Conservation (phyloP, 2,113 vertebrate species). For the Oplegnathus fasciatus region DNA sequence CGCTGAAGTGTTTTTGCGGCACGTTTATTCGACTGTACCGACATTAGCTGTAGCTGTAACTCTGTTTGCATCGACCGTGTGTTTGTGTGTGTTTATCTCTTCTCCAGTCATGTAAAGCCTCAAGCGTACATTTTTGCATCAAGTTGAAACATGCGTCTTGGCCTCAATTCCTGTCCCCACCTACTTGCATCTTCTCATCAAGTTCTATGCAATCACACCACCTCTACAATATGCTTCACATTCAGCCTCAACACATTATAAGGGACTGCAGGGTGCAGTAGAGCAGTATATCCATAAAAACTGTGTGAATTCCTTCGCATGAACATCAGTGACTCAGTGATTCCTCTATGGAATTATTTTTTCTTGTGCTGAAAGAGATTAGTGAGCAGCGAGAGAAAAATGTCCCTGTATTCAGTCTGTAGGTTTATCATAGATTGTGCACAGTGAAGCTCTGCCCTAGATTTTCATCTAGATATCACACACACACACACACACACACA, state of each 20-base stretch:
- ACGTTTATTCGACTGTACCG: no score
- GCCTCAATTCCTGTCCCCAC: background rate
- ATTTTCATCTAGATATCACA: constrained; percentile 9
- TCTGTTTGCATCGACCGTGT: background rate
- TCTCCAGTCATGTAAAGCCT: background rate
- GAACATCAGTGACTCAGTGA: constrained; percentile 6
- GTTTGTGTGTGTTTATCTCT: no score
- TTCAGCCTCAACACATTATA: background rate
- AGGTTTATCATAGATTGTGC: constrained; percentile 9
- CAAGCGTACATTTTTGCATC: background rate
- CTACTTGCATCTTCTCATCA: background rate
- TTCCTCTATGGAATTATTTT: constrained; percentile 18
- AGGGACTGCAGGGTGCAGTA: background rate
- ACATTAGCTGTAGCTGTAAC: background rate
- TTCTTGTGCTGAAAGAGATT: constrained; percentile 19
- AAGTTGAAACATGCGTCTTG: background rate
- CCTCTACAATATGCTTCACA: background rate
- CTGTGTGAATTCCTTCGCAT: constrained; percentile 9
- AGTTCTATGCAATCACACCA: background rate
- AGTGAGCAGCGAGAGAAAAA: constrained; percentile 5
- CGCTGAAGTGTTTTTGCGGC: no score
- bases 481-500: background rate
- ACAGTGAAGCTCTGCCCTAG: constrained; percentile 20
- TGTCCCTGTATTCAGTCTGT: background rate
- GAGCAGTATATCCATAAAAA: constrained; percentile 22